Evolutionary conservation across 2,888 invertebrate genomes (phyloP).

Genomic region (Apamea epomidion): DNA sequence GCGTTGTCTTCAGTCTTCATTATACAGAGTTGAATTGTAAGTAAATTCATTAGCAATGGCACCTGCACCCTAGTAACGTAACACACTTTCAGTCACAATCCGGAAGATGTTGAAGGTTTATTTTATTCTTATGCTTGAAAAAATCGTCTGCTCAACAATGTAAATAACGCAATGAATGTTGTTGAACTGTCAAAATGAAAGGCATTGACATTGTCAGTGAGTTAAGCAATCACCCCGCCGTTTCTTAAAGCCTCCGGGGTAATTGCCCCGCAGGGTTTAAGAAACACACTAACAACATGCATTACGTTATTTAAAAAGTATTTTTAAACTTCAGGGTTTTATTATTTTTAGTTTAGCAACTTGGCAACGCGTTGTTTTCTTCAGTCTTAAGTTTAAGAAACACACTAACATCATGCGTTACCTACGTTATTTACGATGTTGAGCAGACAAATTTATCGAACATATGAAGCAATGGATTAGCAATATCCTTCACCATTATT

Average conservation of each 20-base stretch:
- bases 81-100: neutral
- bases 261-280: too few species aligned
- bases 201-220: neutral
- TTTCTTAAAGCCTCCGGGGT: neutral
- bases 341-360: too few species aligned
- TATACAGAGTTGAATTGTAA: neutral
- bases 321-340: too few species aligned
- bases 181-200: neutral
- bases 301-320: too few species aligned
- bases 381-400: too few species aligned
- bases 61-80: neutral
- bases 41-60: constrained; percentile 19
- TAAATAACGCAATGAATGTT: neutral
- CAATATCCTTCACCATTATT: neutral
- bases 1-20: constrained; percentile 46
- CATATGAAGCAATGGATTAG: neutral
- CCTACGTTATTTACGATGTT: too few species aligned
- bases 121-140: neutral
- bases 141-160: neutral
- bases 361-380: too few species aligned
- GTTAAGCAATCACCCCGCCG: neutral
- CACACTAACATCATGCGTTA: neutral
- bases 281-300: neutral
- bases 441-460: neutral
- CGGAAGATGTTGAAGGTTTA: neutral